Evolutionary conservation across 2,113 vertebrate species (phyloP), one percentile per base, ranked within the genome.

Genomic region (Raja brachyura): DNA sequence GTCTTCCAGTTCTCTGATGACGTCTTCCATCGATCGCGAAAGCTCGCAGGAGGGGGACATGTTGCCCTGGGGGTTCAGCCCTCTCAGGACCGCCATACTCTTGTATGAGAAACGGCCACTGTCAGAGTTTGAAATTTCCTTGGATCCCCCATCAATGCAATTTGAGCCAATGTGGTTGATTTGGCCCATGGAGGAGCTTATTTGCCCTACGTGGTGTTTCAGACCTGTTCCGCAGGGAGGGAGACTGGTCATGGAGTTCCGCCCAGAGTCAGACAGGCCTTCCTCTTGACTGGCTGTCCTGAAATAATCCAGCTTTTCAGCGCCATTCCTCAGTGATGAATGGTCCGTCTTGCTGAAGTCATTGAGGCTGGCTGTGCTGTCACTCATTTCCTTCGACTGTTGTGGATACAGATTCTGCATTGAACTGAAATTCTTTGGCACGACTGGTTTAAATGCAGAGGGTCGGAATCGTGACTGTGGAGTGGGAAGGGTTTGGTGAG

Each of bases 131-230:
- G 95, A 94, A 93, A 95, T 79, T 1, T 97, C 97, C 93, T 96
- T 97, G 22, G 95, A 95, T 5, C 95, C 95, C 85, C 97, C 97
- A 93, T 99, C 98, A 95, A 98, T 95, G 31, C 98, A 99, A 92
- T 98, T 98, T 74, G 90, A 73, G 16, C 97, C 97, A 0, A 99
- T 98, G 94, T 98, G 98, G 95, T 99, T 98, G 94, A 99, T 98
- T 95, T 99, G 98, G 93, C 99, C 98, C 96, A 98, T 96, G 4
- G 98, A 99, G 93, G 98, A 98, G 0, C 98, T 99, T 96, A 99
- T 98, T 94, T 98, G 97, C 93, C 96, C 94, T 68, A 97, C 96
- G 73, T 98, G 96, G 16, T 97, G 97, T 81, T 97, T 97, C 94
- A 98, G 97, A 9, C 97, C 97, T 22, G 96, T 96, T 76, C 97